Evolutionary conservation across 2,797 vertebrate genomes (phyloP).

Genomic region (Anolis apletophallus): DNA sequence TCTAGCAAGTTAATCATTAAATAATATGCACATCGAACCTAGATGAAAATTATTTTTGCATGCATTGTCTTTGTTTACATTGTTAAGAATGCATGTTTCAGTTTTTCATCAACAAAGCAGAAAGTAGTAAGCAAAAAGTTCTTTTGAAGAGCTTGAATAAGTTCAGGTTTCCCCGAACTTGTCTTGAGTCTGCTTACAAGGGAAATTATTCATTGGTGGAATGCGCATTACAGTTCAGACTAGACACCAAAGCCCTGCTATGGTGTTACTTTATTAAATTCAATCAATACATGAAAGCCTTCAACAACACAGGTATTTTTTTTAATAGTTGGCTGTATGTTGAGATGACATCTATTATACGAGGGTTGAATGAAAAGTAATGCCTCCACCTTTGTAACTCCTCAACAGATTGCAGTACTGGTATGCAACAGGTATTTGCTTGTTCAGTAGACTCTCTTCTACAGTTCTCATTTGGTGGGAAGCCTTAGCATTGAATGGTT

Average conservation of each 20-base stretch:
- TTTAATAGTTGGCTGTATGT: background rate
- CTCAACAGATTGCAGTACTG: too few species aligned
- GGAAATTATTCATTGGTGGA: slow-evolving; percentile 4
- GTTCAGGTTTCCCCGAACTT: slow-evolving; percentile 60
- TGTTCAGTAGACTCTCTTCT: too few species aligned
- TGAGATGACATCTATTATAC: background rate
- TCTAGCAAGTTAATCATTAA: slow-evolving; percentile 45
- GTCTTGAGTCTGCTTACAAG: slow-evolving; percentile 51
- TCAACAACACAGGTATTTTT: background rate
- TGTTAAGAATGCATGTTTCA: slow-evolving; percentile 37
- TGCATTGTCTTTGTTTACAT: slow-evolving; percentile 11
- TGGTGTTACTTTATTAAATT: too few species aligned
- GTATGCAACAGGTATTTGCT: too few species aligned
- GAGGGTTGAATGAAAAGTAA: too few species aligned
- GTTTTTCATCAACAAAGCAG: slow-evolving; percentile 50
- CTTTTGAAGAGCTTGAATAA: slow-evolving; percentile 46
- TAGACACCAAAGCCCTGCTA: background rate
- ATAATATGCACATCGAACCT: slow-evolving; percentile 10
- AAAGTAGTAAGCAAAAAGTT: background rate
- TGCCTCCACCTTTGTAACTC: too few species aligned
- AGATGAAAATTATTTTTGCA: background rate
- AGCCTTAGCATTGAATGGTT: too few species aligned
- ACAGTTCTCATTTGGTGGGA: too few species aligned
- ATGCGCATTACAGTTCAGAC: slow-evolving; percentile 27
- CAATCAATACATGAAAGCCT: too few species aligned